phyloP scores from a whole-genome alignment of 2,113 vertebrate genomes.

The Gallinago undulata region DNA sequence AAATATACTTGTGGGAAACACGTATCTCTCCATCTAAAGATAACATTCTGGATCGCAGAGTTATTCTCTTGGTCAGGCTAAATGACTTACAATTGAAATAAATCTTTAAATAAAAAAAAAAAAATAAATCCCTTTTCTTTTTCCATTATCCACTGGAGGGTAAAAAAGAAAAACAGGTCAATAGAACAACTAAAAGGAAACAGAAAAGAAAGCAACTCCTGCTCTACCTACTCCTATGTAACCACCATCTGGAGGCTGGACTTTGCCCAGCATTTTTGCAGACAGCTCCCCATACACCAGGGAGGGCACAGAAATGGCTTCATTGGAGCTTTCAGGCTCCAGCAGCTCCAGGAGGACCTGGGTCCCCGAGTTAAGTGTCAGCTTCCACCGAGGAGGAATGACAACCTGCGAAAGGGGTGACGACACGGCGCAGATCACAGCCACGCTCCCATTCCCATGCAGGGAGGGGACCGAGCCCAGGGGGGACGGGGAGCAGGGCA shows the following conservation, averaged over 20 bases:
- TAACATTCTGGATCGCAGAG: neutral
- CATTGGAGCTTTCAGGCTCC: neutral
- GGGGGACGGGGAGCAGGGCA: neutral
- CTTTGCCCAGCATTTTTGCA: neutral
- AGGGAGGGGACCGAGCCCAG: neutral
- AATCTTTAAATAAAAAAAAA: neutral
- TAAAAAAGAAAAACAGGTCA: neutral
- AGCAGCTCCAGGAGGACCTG: neutral
- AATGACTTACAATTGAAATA: neutral
- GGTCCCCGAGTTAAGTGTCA: neutral
- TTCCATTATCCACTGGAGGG: neutral
- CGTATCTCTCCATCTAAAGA: neutral
- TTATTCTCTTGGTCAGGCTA: neutral
- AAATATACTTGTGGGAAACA: neutral
- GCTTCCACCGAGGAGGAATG: neutral
- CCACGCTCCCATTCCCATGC: neutral
- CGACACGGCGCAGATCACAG: neutral
- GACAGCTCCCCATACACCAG: neutral
- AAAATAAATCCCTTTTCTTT: neutral
- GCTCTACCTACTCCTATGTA: neutral
- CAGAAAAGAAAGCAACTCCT: neutral
- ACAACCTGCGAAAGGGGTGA: neutral
- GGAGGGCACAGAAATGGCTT: neutral
- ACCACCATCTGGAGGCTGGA: neutral
- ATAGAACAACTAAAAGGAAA: neutral